These are phyloP conservation scores for Diorhabda elongata DNA, from an alignment of 1,140 invertebrate genomes.

Conservation along the genomic window DNA sequence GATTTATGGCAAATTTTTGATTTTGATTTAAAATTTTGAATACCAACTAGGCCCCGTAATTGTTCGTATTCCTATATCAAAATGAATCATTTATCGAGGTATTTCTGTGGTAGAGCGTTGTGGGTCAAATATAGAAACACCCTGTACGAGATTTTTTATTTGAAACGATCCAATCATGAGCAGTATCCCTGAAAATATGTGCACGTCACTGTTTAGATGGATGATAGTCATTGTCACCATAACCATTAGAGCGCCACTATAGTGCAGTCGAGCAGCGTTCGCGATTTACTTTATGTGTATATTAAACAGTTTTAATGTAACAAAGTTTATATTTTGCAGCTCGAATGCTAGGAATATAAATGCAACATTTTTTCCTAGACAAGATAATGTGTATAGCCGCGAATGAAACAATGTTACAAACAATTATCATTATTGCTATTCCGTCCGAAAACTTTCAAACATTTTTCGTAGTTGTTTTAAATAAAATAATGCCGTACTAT, in stretches of 20 bases:
- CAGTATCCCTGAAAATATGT: not conserved
- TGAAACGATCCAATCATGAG: too few relatives aligned
- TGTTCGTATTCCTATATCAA: too few relatives aligned
- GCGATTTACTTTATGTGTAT: conserved; percentile 40
- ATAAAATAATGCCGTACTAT: too few relatives aligned
- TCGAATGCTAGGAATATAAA: conserved; percentile 36
- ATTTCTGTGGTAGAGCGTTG: too few relatives aligned
- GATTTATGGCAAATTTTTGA: too few relatives aligned
- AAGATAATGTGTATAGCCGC: conserved; percentile 10
- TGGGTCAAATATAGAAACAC: too few relatives aligned
- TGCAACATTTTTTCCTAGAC: conserved; percentile 27
- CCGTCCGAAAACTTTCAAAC: not conserved
- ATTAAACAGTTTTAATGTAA: conserved; percentile 41
- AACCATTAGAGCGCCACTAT: conserved; percentile 21
- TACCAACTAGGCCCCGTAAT: too few relatives aligned
- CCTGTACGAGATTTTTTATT: too few relatives aligned
- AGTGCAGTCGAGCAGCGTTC: conserved; percentile 20
- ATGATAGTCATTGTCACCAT: conserved; percentile 26
- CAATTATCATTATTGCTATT: conserved; percentile 7
- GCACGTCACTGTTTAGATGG: conserved; percentile 4
- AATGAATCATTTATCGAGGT: too few relatives aligned
- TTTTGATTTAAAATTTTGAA: too few relatives aligned
- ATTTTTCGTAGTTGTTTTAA: not conserved
- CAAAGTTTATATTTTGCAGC: conserved; percentile 39
- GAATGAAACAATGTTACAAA: conserved; percentile 11